Conservation (phyloP, 2,797 vertebrate genomes). For the Gymnodraco acuticeps region DNA sequence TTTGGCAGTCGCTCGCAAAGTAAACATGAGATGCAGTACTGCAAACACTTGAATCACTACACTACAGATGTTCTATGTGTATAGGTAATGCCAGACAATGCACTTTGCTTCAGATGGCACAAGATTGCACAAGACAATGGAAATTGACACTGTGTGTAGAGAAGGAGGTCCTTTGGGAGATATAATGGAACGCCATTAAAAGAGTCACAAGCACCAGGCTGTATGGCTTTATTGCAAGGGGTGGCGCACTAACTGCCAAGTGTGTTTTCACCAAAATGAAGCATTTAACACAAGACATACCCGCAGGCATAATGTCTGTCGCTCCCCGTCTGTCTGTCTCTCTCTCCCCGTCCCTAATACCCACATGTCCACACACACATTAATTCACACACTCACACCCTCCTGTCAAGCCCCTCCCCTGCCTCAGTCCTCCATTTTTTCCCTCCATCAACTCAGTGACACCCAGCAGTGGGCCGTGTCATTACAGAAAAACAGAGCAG, state of each 20-base stretch:
- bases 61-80: slow-evolving; percentile 16
- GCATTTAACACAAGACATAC: slow-evolving; percentile 74
- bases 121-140: slow-evolving; percentile 49
- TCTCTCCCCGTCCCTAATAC: slow-evolving; percentile 38
- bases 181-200: slow-evolving; percentile 75
- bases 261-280: slow-evolving; percentile 73
- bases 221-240: slow-evolving; percentile 59
- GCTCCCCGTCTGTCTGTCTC: slow-evolving; percentile 30
- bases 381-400: slow-evolving; percentile 51
- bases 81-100: slow-evolving; percentile 36
- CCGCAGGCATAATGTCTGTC: slow-evolving; percentile 68
- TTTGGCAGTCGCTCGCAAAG: slow-evolving; percentile 39
- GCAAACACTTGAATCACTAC: slow-evolving; percentile 41
- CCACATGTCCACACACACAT: slow-evolving; percentile 41
- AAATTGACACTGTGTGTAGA: slow-evolving; percentile 36
- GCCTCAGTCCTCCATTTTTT: slow-evolving; percentile 77
- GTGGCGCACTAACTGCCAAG: slow-evolving; percentile 67
- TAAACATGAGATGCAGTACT: slow-evolving; percentile 44
- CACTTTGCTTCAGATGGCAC: slow-evolving; percentile 54
- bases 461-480: slow-evolving; percentile 85
- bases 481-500: slow-evolving; percentile 82
- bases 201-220: slow-evolving; percentile 67
- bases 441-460: slow-evolving; percentile 86
- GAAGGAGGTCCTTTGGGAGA: slow-evolving; percentile 59
- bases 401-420: slow-evolving; percentile 71